These are phyloP conservation scores for Propithecus deckenii DNA, from an alignment of 2,797 vertebrate species.

Conservation along the genomic window DNA sequence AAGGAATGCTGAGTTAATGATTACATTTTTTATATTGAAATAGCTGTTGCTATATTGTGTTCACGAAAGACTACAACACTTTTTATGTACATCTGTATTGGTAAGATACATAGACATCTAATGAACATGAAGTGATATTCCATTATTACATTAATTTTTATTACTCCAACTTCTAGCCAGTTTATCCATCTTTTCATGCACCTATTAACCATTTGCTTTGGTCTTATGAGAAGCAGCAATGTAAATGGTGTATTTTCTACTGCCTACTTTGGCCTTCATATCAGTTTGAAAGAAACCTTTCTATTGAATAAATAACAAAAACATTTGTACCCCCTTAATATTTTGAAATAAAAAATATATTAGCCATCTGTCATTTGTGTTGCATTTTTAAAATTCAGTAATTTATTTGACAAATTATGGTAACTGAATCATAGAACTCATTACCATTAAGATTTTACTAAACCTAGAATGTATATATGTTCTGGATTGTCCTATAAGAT, in stretches of 20 bases:
- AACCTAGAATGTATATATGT: neutral
- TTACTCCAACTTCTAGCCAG: neutral
- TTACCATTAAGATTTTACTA: conserved; percentile 3
- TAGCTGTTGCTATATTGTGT: neutral
- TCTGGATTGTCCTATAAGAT: neutral
- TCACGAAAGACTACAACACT: neutral
- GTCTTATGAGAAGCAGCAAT: neutral
- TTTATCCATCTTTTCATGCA: neutral
- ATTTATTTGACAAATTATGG: neutral
- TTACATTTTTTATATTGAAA: neutral
- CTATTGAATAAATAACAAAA: neutral
- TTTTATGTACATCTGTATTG: neutral
- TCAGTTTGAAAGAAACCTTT: neutral
- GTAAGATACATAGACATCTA: neutral
- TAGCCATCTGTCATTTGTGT: neutral
- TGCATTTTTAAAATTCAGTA: neutral
- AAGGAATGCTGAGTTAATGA: neutral
- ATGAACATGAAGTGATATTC: neutral
- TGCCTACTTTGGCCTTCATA: neutral
- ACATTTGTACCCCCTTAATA: too few relatives aligned
- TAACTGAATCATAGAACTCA: neutral
- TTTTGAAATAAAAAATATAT: neutral
- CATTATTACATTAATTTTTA: neutral
- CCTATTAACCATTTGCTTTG: neutral
- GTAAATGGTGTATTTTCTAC: neutral